Evolutionary conservation across 2,113 vertebrate species (phyloP), one percentile per base, ranked within the genome.

Genomic region (Sardina pilchardus): DNA sequence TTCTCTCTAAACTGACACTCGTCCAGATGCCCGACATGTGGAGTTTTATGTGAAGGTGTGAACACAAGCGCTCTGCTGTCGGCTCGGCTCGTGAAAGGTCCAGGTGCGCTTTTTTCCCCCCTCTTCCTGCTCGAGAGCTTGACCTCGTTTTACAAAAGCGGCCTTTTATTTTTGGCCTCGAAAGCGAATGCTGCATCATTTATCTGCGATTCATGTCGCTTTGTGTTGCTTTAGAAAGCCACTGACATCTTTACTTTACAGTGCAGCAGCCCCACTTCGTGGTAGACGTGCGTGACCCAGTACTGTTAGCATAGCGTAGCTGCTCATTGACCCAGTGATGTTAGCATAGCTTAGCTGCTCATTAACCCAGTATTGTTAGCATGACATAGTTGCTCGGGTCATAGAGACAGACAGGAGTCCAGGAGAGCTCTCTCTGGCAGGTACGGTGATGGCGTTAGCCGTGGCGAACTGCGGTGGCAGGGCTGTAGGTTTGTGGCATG

Each of bases 11-110:
- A 34, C 30, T 78, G 71, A 34, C 26, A 30, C 10, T 17, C 10
- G 26, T 78, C 71, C 71, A 78, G 30, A 36, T 78, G 71, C 30
- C 71, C 30, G 16, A 16, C 71, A 36, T 75, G 30, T 78, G 71
- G 71, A 78, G 34, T 78, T 78, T 78, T 78, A 78, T 78, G 71
- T 78, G 71, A 12, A 78, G 71, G 71, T 78, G 71, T 78, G 71
- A 78, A 39, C 30, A 78, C 71, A 34, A 36, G 71, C 30, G 71
- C 16, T 1, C 14, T 16, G 26, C 10, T 78, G 71, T 78, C 71
- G 34, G 9, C 71, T 16, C 4, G 12, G 30, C 71, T 78, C 30
- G 71, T 78, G 71, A 78, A 78, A 78, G 71, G 71, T 36, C 71
- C 71, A 78, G 71, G 71, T 78, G 71, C 36, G 71, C 71, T 17